Conservation (phyloP, 1,140 invertebrate species). For the Pararge aegeria region DNA sequence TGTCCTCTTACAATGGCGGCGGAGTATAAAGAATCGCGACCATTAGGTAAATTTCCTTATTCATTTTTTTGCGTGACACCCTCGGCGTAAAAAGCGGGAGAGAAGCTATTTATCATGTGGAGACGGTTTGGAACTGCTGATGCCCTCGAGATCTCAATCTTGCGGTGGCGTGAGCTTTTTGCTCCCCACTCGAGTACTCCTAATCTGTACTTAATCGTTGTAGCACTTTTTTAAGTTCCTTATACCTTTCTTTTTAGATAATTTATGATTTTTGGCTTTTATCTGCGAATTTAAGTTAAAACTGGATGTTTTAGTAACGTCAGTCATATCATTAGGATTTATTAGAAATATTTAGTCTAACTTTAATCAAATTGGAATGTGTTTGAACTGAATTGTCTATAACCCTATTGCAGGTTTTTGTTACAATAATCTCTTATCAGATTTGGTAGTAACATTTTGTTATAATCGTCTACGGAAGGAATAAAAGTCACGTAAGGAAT, state of each 20-base stretch:
- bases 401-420: no score
- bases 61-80: conserved; percentile 78
- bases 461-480: no score
- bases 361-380: no score
- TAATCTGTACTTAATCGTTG: conserved; percentile 40
- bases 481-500: no score
- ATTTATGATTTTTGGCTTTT: background rate
- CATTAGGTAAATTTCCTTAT: conserved; percentile 78
- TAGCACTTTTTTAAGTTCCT: background rate
- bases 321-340: no score
- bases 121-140: conserved; percentile 34
- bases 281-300: background rate
- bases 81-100: conserved; percentile 64
- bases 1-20: conserved; percentile 73
- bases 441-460: no score
- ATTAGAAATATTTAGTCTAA: no score
- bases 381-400: no score
- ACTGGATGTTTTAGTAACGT: background rate
- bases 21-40: conserved; percentile 72
- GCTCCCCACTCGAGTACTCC: background rate
- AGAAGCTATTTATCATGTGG: conserved; percentile 69
- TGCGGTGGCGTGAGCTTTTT: conserved; percentile 45
- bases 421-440: no score
- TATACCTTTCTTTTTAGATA: background rate
- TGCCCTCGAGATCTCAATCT: conserved; percentile 65